phyloP scores from a whole-genome alignment of 2,888 invertebrate genomes.

The Lycophotia porphyrea region DNA sequence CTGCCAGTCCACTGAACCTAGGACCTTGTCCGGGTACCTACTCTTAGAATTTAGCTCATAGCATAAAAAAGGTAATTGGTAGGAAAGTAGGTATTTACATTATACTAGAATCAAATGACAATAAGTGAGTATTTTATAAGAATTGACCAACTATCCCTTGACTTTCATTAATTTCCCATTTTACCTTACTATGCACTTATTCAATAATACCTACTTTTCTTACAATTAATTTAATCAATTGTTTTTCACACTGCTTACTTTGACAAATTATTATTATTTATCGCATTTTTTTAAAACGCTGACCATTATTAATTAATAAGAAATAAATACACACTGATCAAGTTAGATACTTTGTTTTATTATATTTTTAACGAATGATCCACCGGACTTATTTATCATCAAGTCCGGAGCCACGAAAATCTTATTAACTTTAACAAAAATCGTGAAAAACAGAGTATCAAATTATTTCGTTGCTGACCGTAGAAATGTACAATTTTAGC shows the following conservation, averaged over 20 bases:
- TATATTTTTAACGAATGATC: not conserved
- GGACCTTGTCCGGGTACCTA: not conserved
- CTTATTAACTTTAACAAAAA: not conserved
- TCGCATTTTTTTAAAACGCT: not conserved
- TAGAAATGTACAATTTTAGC: not conserved
- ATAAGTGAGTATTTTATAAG: slow-evolving; percentile 14
- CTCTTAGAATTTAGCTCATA: not conserved
- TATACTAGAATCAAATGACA: not conserved
- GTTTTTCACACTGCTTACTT: not conserved
- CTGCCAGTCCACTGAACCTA: not conserved
- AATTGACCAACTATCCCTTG: slow-evolving; percentile 4
- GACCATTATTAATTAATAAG: not conserved
- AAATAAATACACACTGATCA: slow-evolving; percentile 17
- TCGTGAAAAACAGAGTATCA: not conserved
- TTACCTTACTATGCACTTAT: not conserved
- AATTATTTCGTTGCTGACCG: not conserved
- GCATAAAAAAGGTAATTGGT: not conserved
- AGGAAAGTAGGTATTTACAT: not conserved
- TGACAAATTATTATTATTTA: slow-evolving; percentile 18
- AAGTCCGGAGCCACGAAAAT: not conserved
- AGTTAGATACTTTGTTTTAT: slow-evolving; percentile 31
- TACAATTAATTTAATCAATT: not conserved
- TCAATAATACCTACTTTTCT: not conserved
- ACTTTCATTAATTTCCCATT: slow-evolving; percentile 8
- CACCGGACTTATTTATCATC: not conserved